These are phyloP conservation scores for Campylomormyrus numenius DNA, from an alignment of 2,113 vertebrate genomes.

Conservation along the genomic window DNA sequence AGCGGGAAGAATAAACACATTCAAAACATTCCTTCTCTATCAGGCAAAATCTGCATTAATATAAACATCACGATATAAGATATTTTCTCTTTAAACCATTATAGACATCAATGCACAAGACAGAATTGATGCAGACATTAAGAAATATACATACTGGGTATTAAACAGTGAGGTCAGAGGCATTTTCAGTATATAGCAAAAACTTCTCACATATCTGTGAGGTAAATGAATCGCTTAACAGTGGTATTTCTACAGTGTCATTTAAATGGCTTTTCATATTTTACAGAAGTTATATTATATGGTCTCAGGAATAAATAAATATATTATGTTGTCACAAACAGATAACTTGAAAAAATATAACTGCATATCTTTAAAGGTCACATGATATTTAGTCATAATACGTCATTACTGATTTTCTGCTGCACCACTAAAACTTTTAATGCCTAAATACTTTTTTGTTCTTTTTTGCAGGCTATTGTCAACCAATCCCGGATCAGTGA, in stretches of 20 bases:
- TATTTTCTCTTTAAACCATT: background rate
- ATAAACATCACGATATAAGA: background rate
- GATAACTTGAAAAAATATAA: background rate
- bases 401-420: background rate
- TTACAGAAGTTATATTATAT: background rate
- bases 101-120: background rate
- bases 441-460: background rate
- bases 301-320: background rate
- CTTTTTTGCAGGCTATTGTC: conserved; percentile 48
- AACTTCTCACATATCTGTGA: background rate
- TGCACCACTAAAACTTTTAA: background rate
- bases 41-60: background rate
- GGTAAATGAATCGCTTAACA: background rate
- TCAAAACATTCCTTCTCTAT: background rate
- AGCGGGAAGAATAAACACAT: background rate
- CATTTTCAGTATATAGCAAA: background rate
- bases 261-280: background rate
- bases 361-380: background rate
- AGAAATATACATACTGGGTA: background rate
- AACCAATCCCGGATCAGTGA: conserved; percentile 65
- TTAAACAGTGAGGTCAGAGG: background rate
- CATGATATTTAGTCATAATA: background rate
- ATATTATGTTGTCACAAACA: background rate
- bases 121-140: background rate
- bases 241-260: background rate